Percentiles rank a stretch among this genome's conserved stretches.
Conservation (phyloP, 2,797 vertebrate genomes). For the Mastacembelus armatus region DNA sequence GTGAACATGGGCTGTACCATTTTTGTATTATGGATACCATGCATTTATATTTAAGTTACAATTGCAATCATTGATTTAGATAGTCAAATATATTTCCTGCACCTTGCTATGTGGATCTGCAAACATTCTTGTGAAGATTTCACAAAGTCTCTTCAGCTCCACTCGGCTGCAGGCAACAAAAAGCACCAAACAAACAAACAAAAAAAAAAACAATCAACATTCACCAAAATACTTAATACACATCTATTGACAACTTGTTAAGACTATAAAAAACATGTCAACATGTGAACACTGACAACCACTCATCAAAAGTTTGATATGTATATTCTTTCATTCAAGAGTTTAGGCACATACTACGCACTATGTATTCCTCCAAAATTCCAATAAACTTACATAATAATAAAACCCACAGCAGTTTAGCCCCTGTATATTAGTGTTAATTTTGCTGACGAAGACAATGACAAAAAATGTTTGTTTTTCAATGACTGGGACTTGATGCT, state of each 20-base stretch:
- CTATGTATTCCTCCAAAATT: neutral
- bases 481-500: too few relatives aligned
- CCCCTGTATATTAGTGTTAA: neutral
- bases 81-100: slow-evolving; percentile 35
- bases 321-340: neutral
- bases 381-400: neutral
- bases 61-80: neutral
- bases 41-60: neutral
- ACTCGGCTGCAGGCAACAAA: slow-evolving; percentile 86
- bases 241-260: too few relatives aligned
- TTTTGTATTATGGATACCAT: neutral
- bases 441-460: too few relatives aligned
- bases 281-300: too few relatives aligned
- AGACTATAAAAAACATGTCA: too few relatives aligned
- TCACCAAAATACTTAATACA: too few relatives aligned
- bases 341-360: neutral
- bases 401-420: neutral
- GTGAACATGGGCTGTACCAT: neutral
- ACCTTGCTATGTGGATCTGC: slow-evolving; percentile 99
- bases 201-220: too few relatives aligned
- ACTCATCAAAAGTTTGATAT: too few relatives aligned
- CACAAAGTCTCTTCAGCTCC: slow-evolving; percentile 95
- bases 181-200: neutral
- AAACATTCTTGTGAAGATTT: slow-evolving; percentile 99
- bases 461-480: too few relatives aligned